Evolutionary conservation across 2,113 vertebrate genomes (phyloP), one percentile per base, ranked within the genome.

Genomic region (Oncorhynchus nerka): DNA sequence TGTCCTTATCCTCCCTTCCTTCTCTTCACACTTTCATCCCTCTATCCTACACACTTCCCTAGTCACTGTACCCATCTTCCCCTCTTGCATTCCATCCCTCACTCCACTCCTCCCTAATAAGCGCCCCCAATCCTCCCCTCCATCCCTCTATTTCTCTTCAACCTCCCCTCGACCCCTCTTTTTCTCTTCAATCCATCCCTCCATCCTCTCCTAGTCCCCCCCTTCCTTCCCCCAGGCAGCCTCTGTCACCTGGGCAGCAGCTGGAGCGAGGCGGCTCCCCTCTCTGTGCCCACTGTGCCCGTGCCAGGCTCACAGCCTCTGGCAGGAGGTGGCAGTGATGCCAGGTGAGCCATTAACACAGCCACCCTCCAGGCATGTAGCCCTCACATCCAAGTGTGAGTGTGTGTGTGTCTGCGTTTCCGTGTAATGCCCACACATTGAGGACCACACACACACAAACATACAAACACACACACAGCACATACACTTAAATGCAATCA

Each of bases 341-440:
- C 79, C 83, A 84, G 83, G 75, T 84, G 79, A 81, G 74, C 79
- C 62, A 76, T 81, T 76, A 79, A 84, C 76, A 81, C 78, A 45
- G 70, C 34, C 39, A 45, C 39, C 32, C 72, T 70, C 67, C 76
- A 28, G 75, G 76, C 70, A 48, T 57, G 51, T 70, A 61, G 76
- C 79, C 2, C 39, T 39, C 79, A 79, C 79, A 57, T 79, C 80
- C 73, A 64, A 49, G 72, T n/a, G 57, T 20, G 39, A 45, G 39
- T 45, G 39, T 39, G 8, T 45, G 39, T 45, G 39, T 45, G 39
- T 45, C 39, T 39, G 39, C 2, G 39, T 39, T 39, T 39, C 8
- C 8, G 8, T 9, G 39, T 39, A 39, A 39, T 73, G 57, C 51
- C 45, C 51, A 16, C 55, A 19, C 20, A 19, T 57, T 57, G 16